A percentile compares a stretch with the other conserved stretches of the same genome.
These are phyloP conservation scores for Rugalucina vietnamica DNA, from an alignment of 2,888 invertebrate genomes.

Conservation along the genomic window DNA sequence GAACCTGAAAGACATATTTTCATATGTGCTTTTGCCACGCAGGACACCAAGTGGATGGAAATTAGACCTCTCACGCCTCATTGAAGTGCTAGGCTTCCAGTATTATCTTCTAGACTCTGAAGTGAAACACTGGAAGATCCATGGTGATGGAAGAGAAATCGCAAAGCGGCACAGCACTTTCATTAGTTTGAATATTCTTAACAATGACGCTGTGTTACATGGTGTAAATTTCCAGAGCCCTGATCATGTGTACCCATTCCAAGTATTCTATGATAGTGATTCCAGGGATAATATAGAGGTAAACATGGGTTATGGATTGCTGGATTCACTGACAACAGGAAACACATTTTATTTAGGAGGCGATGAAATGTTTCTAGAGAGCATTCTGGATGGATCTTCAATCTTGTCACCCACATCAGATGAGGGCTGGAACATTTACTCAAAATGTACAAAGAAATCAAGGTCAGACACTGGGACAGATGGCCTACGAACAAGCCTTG, in stretches of 20 bases:
- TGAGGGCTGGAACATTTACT: conserved; percentile 8
- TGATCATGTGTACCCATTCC: not conserved
- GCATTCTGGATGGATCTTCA: not conserved
- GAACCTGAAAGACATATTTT: not conserved
- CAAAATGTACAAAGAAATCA: not conserved
- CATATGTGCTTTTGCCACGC: not conserved
- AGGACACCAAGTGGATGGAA: conserved; percentile 1
- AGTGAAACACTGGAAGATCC: not conserved
- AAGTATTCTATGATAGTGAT: conserved; percentile 15
- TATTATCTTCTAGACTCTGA: not conserved
- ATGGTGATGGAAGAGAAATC: conserved; percentile 15
- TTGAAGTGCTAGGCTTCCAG: not conserved
- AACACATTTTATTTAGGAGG: not conserved
- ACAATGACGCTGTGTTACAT: not conserved
- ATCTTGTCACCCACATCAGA: not conserved
- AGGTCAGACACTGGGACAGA: not conserved
- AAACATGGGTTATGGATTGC: not conserved
- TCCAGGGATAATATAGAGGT: not conserved
- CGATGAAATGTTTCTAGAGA: conserved; percentile 7
- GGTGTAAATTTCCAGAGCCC: conserved; percentile 14
- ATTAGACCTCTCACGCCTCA: not conserved
- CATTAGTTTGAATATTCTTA: not conserved
- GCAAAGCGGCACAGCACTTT: not conserved
- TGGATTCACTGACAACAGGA: not conserved
- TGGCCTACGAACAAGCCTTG: not conserved